Percentiles rank a stretch among this genome's conserved stretches.
Evolutionary conservation across 92 coral and sea anemone genomes (phyloP).

Genomic region (Porites rus): DNA sequence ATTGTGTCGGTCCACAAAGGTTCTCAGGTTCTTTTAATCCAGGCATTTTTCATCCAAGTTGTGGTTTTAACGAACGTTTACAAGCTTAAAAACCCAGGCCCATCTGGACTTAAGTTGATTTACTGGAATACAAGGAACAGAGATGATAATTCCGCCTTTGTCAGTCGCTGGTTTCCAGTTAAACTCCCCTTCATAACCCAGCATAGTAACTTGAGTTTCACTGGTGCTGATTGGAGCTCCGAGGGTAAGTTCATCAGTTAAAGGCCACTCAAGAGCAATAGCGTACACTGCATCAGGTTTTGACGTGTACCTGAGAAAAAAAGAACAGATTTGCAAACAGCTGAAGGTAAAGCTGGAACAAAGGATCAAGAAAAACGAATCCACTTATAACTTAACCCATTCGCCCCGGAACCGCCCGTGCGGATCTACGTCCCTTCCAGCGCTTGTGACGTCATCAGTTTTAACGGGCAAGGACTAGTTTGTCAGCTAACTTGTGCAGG

Average conservation of each 20-base stretch:
- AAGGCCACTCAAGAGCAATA: slow-evolving; percentile 80
- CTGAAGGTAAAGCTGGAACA: not conserved
- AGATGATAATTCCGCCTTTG: slow-evolving; percentile 69
- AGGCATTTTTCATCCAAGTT: not conserved
- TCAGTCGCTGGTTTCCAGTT: slow-evolving; percentile 59
- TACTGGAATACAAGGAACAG: slow-evolving; percentile 77
- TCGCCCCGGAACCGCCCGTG: no score
- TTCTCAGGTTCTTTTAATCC: not conserved
- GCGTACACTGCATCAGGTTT: slow-evolving; percentile 77
- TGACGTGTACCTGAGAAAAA: slow-evolving; percentile 80
- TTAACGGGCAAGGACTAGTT: no score
- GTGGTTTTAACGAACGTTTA: slow-evolving; percentile 4
- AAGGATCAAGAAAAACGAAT: not conserved
- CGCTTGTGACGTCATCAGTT: no score
- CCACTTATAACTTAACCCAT: not conserved
- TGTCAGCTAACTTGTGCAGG: no score
- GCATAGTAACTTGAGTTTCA: slow-evolving; percentile 70
- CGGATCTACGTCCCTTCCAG: no score
- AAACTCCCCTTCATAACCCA: slow-evolving; percentile 74
- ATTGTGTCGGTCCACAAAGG: no score
- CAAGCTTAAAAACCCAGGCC: slow-evolving; percentile 92
- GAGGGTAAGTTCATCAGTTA: slow-evolving; percentile 42
- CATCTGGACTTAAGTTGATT: slow-evolving; percentile 73
- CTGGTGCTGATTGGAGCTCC: slow-evolving; percentile 64
- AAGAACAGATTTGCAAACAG: not conserved